These are phyloP conservation scores for Chromobotia macracanthus DNA, from an alignment of 2,797 vertebrate genomes.

Conservation along the genomic window DNA sequence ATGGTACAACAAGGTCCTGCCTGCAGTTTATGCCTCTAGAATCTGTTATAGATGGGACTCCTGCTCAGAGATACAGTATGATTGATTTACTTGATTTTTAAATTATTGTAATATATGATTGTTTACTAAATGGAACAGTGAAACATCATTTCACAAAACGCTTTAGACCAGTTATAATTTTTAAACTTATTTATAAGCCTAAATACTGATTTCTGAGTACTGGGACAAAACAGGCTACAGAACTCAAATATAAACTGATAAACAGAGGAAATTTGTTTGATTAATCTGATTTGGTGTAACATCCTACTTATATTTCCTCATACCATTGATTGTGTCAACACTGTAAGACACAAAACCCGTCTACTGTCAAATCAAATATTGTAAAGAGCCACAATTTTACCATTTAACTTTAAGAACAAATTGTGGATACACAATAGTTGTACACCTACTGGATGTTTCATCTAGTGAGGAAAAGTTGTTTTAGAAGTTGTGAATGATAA, in stretches of 20 bases:
- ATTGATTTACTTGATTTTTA: constrained; percentile 25
- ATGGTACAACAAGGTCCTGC: constrained; percentile 89
- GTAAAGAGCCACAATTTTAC: no score
- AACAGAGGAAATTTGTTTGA: no score
- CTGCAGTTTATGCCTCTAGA: constrained; percentile 79
- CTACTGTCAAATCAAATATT: no score
- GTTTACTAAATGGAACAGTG: constrained; percentile 21
- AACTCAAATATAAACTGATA: not conserved
- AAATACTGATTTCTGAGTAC: constrained; percentile 7
- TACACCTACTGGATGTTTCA: no score
- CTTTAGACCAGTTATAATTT: not conserved
- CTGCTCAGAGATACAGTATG: constrained; percentile 27
- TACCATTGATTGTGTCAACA: no score
- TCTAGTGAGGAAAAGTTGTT: no score
- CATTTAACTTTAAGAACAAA: no score
- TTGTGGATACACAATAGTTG: no score
- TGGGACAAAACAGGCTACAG: constrained; percentile 20
- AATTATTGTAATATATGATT: not conserved
- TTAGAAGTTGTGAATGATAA: no score
- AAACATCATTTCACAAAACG: constrained; percentile 12
- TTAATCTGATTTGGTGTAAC: no score
- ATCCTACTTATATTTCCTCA: no score
- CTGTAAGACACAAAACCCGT: no score
- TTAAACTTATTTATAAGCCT: not conserved
- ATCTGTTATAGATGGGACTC: constrained; percentile 37